phyloP scores from a whole-genome alignment of 2,113 vertebrate species.

The Cygnus atratus region DNA sequence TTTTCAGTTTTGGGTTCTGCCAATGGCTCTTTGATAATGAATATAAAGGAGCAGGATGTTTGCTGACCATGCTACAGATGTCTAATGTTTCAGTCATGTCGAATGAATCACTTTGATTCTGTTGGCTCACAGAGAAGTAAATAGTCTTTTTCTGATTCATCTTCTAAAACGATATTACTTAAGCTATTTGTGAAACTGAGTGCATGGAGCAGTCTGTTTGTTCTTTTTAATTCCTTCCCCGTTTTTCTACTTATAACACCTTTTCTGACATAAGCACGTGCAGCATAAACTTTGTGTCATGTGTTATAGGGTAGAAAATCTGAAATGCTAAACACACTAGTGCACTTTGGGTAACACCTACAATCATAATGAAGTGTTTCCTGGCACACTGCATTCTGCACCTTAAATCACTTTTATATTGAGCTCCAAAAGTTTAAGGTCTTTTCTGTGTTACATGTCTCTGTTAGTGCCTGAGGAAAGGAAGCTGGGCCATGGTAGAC shows the following conservation, averaged over 20 bases:
- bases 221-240: not conserved
- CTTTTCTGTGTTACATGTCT: not conserved
- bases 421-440: not conserved
- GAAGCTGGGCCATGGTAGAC: not conserved
- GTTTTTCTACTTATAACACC: constrained; percentile 33
- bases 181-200: constrained; percentile 12
- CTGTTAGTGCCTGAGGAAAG: not conserved
- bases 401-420: constrained; percentile 54
- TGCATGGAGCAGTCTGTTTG: not conserved
- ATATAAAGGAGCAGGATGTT: not conserved
- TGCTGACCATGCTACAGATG: constrained; percentile 9
- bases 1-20: constrained; percentile 20
- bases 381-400: not conserved
- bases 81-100: not conserved
- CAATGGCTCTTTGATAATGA: not conserved
- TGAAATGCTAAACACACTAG: constrained; percentile 30
- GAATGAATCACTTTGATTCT: not conserved
- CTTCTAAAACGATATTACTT: constrained; percentile 14
- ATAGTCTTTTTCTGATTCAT: not conserved
- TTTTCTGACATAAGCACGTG: constrained; percentile 33
- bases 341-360: constrained; percentile 21
- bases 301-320: constrained; percentile 18
- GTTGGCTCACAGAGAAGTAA: constrained; percentile 10
- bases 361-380: constrained; percentile 51
- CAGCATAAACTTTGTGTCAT: not conserved